Evolutionary conservation across 2,888 invertebrate genomes (phyloP).

Genomic region (Tiphia femorata): DNA sequence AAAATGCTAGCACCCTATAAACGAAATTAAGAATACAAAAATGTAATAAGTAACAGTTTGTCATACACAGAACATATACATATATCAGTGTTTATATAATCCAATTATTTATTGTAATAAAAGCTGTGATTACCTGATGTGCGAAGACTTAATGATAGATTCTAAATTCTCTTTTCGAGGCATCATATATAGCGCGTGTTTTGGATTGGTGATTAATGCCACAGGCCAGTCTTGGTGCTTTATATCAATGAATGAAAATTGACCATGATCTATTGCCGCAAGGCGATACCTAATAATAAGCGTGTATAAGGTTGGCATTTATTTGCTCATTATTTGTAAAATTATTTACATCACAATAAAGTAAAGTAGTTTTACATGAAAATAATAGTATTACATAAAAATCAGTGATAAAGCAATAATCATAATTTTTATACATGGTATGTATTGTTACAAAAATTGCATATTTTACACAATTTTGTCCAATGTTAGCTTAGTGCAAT

Average conservation of each 20-base stretch:
- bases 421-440: too few species aligned
- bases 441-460: too few species aligned
- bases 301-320: neutral
- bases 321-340: neutral
- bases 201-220: conserved; percentile 90
- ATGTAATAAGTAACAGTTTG: neutral
- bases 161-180: conserved; percentile 81
- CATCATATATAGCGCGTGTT: conserved; percentile 81
- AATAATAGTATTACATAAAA: neutral
- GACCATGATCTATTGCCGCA: conserved; percentile 89
- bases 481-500: too few species aligned
- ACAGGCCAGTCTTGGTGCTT: conserved; percentile 85
- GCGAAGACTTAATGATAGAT: conserved; percentile 78
- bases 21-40: neutral
- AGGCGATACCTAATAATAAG: conserved; percentile 76
- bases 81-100: neutral
- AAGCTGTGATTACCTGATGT: conserved; percentile 75
- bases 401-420: neutral
- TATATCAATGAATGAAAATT: conserved; percentile 87
- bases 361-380: conserved; percentile 1
- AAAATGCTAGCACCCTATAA: conserved; percentile 83
- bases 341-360: neutral
- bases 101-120: neutral
- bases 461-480: too few species aligned
- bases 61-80: neutral